phyloP scores from a whole-genome alignment of 2,888 invertebrate species.

The Clivina fossor region DNA sequence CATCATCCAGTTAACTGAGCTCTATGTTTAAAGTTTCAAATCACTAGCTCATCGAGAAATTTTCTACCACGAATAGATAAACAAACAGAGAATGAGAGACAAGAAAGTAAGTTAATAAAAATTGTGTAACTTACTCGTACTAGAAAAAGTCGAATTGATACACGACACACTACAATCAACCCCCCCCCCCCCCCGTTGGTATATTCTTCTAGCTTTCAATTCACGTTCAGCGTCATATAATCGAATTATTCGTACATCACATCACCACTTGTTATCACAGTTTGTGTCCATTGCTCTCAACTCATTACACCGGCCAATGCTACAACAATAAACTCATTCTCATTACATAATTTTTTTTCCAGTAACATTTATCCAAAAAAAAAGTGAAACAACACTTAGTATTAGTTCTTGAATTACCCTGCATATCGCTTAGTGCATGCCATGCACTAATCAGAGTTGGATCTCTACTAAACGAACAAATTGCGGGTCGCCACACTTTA shows the following conservation, averaged over 20 bases:
- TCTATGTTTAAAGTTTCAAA: no score
- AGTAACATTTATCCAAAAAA: neutral
- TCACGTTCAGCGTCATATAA: slow-evolving; percentile 89
- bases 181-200: no score
- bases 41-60: no score
- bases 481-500: slow-evolving; percentile 64
- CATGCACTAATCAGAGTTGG: slow-evolving; percentile 75
- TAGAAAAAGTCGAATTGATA: slow-evolving; percentile 54
- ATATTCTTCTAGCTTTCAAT: no score
- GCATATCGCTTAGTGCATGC: slow-evolving; percentile 75
- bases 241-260: slow-evolving; percentile 70
- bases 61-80: no score
- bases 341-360: no score
- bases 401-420: slow-evolving; percentile 48
- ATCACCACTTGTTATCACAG: slow-evolving; percentile 81
- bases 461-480: slow-evolving; percentile 49
- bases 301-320: slow-evolving; percentile 67
- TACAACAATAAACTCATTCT: slow-evolving; percentile 39
- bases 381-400: slow-evolving; percentile 42
- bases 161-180: slow-evolving; percentile 69
- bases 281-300: slow-evolving; percentile 81
- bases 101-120: no score
- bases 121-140: slow-evolving; percentile 32
- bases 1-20: no score
- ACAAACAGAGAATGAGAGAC: no score